Base-by-base conservation (phyloP, 2,888 invertebrate genomes). In the Acanthoscelides obtectus region DNA sequence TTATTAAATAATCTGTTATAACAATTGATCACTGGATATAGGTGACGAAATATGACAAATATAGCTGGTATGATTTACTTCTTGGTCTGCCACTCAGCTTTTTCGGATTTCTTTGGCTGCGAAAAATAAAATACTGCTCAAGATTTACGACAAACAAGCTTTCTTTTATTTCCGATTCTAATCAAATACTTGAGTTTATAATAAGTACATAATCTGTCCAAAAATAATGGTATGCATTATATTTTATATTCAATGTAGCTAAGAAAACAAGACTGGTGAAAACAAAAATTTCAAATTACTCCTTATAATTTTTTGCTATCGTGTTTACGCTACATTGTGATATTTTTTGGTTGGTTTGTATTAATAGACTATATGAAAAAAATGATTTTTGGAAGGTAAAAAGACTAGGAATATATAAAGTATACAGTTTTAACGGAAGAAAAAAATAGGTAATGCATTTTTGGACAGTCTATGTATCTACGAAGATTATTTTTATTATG, bases 61-160 rank as follows among this genome's bases (percentile, higher is more conserved):
- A 75, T 73, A 72, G 70, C 17, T 70, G 65, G 63, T 70, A 22
- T 65, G 70, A 63, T 72, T 74, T 73, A 76, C 72, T 76, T 76
- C 83, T 85, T 84, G 82, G 84, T 85, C 85, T 85, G 85, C 86
- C 86, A 86, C 79, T 86, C 85, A 79, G 86, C 85, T 81, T 86
- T 86, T 89, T 92, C 92, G 84, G 91, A 90, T 85, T 92, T 92
- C 90, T 92, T 92, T 83, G 91, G 90, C 92, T 93, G 92, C 89
- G 85, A 82, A 86, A 84, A 82, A 83, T 75, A 83, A 83, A 81
- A 76, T 69, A 73, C 77, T 75, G 74, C 68, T 72, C 69, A 17
- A 67, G 25, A 67, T 22, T 3, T 20, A 67, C 22, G 66, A n/a
- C 66, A 25, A 25, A 25, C 25, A 45, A 12, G 17, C 1, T 1